These are phyloP conservation scores for Sturmia bella DNA, from an alignment of 2,888 invertebrate species.

Conservation along the genomic window DNA sequence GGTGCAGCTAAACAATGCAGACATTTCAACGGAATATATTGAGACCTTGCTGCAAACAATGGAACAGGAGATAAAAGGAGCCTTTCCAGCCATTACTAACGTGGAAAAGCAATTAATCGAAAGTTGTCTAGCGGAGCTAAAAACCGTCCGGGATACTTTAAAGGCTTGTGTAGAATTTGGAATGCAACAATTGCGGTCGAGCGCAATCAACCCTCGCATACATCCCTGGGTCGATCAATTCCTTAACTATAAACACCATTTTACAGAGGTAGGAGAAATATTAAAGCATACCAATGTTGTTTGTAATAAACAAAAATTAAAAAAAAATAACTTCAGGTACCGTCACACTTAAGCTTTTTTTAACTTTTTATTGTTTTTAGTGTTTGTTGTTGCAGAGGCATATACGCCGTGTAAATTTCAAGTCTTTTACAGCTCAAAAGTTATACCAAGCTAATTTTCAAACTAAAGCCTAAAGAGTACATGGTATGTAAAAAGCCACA, in stretches of 20 bases:
- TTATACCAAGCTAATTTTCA: too few relatives aligned
- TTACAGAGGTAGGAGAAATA: conserved; percentile 86
- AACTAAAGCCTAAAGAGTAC: too few relatives aligned
- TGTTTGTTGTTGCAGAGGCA: too few relatives aligned
- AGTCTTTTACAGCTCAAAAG: too few relatives aligned
- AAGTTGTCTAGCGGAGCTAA: conserved; percentile 85
- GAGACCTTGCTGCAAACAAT: conserved; percentile 91
- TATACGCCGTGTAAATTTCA: too few relatives aligned
- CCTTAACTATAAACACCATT: conserved; percentile 88
- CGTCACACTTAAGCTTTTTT: too few relatives aligned
- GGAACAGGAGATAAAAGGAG: conserved; percentile 86
- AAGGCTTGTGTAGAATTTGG: conserved; percentile 89
- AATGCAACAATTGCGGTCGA: conserved; percentile 89
- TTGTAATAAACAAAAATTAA: too few relatives aligned
- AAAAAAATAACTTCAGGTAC: too few relatives aligned
- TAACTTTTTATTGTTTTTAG: too few relatives aligned
- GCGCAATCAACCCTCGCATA: conserved; percentile 91
- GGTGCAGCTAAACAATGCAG: conserved; percentile 93
- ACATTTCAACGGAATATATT: conserved; percentile 94
- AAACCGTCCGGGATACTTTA: conserved; percentile 80
- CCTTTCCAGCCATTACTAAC: conserved; percentile 84
- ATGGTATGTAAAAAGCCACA: too few relatives aligned
- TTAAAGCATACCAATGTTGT: too few relatives aligned
- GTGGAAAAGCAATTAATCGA: conserved; percentile 88
- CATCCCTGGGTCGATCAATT: conserved; percentile 93